phyloP scores from a whole-genome alignment of 2,888 invertebrate species.

The Morpho deidamia region DNA sequence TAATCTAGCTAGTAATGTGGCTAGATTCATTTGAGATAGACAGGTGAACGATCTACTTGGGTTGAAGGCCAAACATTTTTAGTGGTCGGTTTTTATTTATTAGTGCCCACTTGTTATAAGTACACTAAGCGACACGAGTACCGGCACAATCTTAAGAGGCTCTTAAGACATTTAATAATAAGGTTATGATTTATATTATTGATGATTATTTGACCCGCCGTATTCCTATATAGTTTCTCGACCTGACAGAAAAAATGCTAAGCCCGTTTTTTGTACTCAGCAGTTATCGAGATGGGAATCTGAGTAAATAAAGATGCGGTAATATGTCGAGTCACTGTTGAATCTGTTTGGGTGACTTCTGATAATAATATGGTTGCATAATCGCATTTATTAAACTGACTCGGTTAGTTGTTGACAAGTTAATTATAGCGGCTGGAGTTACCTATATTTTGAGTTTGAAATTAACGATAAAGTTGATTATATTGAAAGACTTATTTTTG shows the following conservation, averaged over 20 bases:
- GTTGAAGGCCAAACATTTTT: conserved; percentile 64
- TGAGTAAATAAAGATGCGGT: conserved; percentile 4
- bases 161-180: conserved; percentile 16
- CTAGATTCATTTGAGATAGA: conserved; percentile 46
- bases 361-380: conserved; percentile 1
- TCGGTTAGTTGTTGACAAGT: conserved; percentile 1
- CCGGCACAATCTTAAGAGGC: conserved; percentile 29
- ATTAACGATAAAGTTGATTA: too few species aligned
- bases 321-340: background rate
- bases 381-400: background rate
- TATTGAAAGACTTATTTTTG: too few species aligned
- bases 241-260: conserved; percentile 12
- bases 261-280: conserved; percentile 1
- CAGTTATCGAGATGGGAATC: conserved; percentile 1
- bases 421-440: background rate
- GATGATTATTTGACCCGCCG: background rate
- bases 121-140: conserved; percentile 43
- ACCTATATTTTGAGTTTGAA: too few species aligned
- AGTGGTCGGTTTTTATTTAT: conserved; percentile 60
- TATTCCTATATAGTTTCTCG: conserved; percentile 9
- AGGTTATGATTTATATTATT: conserved; percentile 3
- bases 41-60: conserved; percentile 66
- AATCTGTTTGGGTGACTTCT: background rate
- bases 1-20: conserved; percentile 38
- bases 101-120: conserved; percentile 44